Evolutionary conservation across 2,888 invertebrate species (phyloP).

Genomic region (Drosophila merina): DNA sequence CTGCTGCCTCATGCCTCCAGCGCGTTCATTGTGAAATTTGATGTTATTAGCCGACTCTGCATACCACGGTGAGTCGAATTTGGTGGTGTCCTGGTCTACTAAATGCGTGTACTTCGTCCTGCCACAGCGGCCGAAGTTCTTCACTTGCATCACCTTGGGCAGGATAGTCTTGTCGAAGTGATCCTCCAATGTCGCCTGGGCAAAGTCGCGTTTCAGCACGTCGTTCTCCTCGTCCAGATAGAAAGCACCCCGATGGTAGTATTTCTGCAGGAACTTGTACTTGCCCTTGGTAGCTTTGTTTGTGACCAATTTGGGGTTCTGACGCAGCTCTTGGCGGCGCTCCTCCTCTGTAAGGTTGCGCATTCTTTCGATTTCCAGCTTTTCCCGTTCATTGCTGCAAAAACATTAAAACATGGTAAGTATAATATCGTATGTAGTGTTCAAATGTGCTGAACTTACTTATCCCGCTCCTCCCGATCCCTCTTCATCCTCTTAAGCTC

Average conservation of each 20-base stretch:
- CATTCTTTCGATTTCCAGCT: constrained; percentile 94
- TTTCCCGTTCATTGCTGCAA: constrained; percentile 92
- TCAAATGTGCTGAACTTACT: constrained; percentile 86
- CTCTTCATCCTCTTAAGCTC: constrained; percentile 98
- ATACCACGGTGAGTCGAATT: constrained; percentile 98
- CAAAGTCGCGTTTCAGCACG: constrained; percentile 96
- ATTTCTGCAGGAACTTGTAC: constrained; percentile 99
- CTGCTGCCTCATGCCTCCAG: constrained; percentile 96
- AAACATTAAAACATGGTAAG: background rate
- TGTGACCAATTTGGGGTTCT: constrained; percentile 96
- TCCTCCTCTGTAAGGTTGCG: constrained; percentile 98
- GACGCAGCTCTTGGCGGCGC: constrained; percentile 92
- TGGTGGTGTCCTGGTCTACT: constrained; percentile 99
- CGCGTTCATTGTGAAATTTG: constrained; percentile 93
- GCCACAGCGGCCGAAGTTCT: constrained; percentile 99
- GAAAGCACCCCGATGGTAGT: constrained; percentile 99
- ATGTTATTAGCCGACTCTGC: constrained; percentile 94
- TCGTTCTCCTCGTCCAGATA: constrained; percentile 97
- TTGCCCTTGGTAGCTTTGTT: constrained; percentile 98
- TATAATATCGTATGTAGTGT: too few species aligned
- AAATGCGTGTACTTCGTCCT: constrained; percentile 99
- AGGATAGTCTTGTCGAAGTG: constrained; percentile 99
- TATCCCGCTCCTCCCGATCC: constrained; percentile 97
- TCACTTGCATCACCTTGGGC: constrained; percentile 99
- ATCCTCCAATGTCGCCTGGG: constrained; percentile 98